A percentile compares a stretch with the other conserved stretches of the same genome.
Evolutionary conservation across 1,140 invertebrate genomes (phyloP).

Genomic region (Drosophila kohkoa): DNA sequence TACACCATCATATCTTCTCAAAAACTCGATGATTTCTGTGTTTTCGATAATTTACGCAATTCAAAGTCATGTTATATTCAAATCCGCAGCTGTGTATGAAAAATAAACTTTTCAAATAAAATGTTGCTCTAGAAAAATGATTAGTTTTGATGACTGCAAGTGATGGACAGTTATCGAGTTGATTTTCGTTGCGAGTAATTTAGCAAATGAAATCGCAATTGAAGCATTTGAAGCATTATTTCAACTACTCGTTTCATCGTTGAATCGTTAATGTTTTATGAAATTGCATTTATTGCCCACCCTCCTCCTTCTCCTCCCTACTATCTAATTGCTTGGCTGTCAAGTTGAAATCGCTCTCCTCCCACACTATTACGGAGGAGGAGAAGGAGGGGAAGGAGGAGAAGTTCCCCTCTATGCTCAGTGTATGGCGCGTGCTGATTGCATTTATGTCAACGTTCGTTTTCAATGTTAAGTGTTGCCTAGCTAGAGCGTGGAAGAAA

Average conservation of each 20-base stretch:
- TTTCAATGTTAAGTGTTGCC: conserved; percentile 73
- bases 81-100: too few species aligned
- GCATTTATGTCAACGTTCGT: conserved; percentile 79
- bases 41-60: too few species aligned
- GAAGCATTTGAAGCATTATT: neutral
- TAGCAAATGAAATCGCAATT: neutral
- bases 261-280: neutral
- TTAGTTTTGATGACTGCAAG: too few species aligned
- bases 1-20: too few species aligned
- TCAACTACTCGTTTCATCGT: neutral
- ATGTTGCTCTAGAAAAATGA: too few species aligned
- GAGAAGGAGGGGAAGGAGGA: too few species aligned
- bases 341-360: neutral
- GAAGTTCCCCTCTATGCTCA: neutral
- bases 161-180: too few species aligned
- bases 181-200: too few species aligned
- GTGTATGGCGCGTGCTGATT: conserved; percentile 71
- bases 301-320: neutral
- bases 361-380: neutral
- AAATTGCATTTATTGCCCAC: neutral
- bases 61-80: too few species aligned
- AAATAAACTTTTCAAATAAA: too few species aligned
- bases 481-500: neutral
- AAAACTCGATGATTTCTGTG: too few species aligned
- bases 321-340: too few species aligned